phyloP scores from a whole-genome alignment of 2,113 vertebrate genomes.

The Dryoscopus gambensis region DNA sequence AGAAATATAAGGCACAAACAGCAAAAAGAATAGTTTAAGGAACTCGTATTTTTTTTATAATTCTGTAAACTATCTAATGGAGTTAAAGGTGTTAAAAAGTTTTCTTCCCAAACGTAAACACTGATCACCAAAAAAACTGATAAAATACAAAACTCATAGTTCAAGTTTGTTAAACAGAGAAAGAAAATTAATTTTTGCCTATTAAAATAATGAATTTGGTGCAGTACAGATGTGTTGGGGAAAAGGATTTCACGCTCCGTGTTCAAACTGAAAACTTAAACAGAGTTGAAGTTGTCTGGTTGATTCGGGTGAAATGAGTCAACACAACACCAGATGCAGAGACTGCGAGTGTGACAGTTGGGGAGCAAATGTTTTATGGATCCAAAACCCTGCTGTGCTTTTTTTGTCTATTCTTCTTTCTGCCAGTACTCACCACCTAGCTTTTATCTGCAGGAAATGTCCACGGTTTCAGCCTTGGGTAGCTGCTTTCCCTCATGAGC shows the following conservation, averaged over 20 bases:
- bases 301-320: conserved; percentile 68
- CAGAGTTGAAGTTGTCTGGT: conserved; percentile 23
- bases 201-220: neutral
- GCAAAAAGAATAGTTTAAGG: neutral
- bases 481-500: neutral
- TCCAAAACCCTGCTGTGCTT: conserved; percentile 64
- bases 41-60: neutral
- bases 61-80: neutral
- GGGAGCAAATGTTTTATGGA: conserved; percentile 61
- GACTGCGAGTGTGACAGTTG: conserved; percentile 55
- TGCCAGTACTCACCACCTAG: neutral
- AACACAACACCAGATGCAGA: conserved; percentile 63
- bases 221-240: neutral
- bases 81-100: neutral
- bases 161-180: neutral
- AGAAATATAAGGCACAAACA: neutral
- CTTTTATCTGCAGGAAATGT: neutral
- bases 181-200: neutral
- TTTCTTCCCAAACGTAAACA: neutral
- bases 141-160: neutral
- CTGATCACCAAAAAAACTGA: neutral
- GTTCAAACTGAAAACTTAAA: conserved; percentile 41
- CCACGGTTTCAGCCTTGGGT: neutral
- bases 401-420: conserved; percentile 51
- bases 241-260: neutral